Evolutionary conservation across 2,113 vertebrate genomes (phyloP).

Genomic region (Phaethornis superciliosus): DNA sequence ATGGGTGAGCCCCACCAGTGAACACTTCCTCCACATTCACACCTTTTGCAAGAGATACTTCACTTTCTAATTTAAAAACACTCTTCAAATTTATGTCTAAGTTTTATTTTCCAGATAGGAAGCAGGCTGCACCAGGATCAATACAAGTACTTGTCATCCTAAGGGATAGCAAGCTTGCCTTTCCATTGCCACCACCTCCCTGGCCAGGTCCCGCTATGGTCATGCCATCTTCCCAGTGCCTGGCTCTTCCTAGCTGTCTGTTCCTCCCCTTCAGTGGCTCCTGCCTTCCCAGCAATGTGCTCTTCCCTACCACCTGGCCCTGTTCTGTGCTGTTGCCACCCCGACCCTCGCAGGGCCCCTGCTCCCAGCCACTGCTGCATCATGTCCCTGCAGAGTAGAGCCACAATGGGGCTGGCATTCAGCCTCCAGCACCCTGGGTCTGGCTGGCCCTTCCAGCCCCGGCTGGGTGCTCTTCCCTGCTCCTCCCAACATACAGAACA

Average conservation of each 20-base stretch:
- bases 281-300: neutral
- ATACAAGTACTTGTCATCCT: neutral
- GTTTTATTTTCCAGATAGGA: neutral
- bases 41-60: neutral
- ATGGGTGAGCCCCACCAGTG: neutral
- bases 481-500: neutral
- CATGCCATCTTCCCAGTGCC: neutral
- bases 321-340: neutral
- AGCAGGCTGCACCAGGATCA: neutral
- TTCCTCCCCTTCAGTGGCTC: neutral
- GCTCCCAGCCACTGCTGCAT: rapidly evolving
- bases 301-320: neutral
- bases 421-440: neutral
- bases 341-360: rapidly evolving
- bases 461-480: neutral
- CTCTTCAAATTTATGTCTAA: neutral
- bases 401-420: rapidly evolving
- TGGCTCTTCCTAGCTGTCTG: rapidly evolving
- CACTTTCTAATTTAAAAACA: neutral
- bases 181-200: neutral
- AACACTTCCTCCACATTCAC: neutral
- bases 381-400: rapidly evolving
- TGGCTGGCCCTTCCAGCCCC: neutral
- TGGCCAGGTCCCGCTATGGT: rapidly evolving
- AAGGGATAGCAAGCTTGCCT: neutral